Base-by-base conservation (phyloP, 2,888 invertebrate genomes). In the Hipparchia sbordonii region DNA sequence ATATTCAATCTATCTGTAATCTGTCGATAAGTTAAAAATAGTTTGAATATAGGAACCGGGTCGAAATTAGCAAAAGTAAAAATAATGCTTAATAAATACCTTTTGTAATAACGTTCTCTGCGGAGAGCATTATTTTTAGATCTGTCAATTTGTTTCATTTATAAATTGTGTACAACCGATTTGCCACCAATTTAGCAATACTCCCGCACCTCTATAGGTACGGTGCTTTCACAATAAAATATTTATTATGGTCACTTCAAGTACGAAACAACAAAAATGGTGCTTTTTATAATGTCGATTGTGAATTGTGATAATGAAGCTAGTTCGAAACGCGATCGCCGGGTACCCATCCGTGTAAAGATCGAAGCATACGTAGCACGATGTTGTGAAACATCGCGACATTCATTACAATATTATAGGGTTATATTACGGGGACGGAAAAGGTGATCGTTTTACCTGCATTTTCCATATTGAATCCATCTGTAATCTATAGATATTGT, bases 221-320 rank as follows among this genome's bases (percentile, higher is more conserved):
- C 23, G 62, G 48, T 48, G 33, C 33, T 33, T 33, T 52, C 65
- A 51, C 52, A 33, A 13, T 65, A 33, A 51, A 23, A 23, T 33
- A 9, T n/a, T 48, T 10, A 48, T 46, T 10, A 13, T 60, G 23
- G 23, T 60, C 23, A 68, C 48, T 68, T 60, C 59, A 33, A 68
- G 45, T 82, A 84, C 81, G 81, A 86, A 85, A 83, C 80, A 79
- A 82, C 82, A 84, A 81, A 85, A 67, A 63, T 48, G 70, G 74
- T 74, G 74, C 74, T 61, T 51, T 54, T 67, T 62, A 84, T 63
- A 54, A 84, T 81, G 80, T 81, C 78, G 78, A 80, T 78, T 75
- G 77, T 80, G 79, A 81, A 80, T 78, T 75, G 77, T 80, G 79
- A 81, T 79, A 79, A 80, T 81, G 80, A 82, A 85, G 81, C 83